Evolutionary conservation across 2,797 vertebrate species (phyloP).

Genomic region (Gadopsis marmoratus): DNA sequence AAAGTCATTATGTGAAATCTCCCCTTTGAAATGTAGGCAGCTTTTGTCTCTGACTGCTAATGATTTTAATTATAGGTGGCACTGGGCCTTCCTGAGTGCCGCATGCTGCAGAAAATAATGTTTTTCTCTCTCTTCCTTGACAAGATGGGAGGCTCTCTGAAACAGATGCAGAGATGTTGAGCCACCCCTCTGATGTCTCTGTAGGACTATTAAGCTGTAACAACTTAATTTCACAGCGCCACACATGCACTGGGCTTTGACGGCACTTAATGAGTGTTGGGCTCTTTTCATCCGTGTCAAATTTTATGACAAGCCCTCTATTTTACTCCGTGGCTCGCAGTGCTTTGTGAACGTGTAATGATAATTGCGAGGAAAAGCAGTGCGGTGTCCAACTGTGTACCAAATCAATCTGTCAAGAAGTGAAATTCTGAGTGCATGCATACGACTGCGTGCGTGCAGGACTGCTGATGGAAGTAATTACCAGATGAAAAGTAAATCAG

Average conservation of each 20-base stretch:
- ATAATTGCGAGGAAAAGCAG: conserved; percentile 68
- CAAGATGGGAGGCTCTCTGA: conserved; percentile 32
- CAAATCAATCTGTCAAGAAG: conserved; percentile 68
- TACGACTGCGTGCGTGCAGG: not conserved
- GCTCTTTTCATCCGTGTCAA: conserved; percentile 72
- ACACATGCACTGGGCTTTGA: conserved; percentile 60
- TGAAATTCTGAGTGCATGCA: conserved; percentile 43
- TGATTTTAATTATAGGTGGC: conserved; percentile 55
- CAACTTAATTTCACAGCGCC: conserved; percentile 73
- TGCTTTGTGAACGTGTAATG: conserved; percentile 60
- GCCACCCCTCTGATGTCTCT: conserved; percentile 58
- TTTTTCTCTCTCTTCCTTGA: conserved; percentile 21
- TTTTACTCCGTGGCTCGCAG: conserved; percentile 55
- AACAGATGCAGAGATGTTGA: conserved; percentile 59
- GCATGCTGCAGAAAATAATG: conserved; percentile 1
- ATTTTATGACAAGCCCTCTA: conserved; percentile 67
- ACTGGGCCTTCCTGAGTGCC: conserved; percentile 11
- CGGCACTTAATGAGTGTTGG: conserved; percentile 69
- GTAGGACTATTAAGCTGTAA: conserved; percentile 67
- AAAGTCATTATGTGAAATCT: conserved; percentile 42
- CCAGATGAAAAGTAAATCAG: conserved; percentile 25
- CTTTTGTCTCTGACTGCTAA: conserved; percentile 52
- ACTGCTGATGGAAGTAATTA: conserved; percentile 46
- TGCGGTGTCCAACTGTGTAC: conserved; percentile 66
- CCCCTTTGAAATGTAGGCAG: conserved; percentile 35